Evolutionary conservation across 1,140 invertebrate genomes (phyloP).

Genomic region (Atta colombica): DNA sequence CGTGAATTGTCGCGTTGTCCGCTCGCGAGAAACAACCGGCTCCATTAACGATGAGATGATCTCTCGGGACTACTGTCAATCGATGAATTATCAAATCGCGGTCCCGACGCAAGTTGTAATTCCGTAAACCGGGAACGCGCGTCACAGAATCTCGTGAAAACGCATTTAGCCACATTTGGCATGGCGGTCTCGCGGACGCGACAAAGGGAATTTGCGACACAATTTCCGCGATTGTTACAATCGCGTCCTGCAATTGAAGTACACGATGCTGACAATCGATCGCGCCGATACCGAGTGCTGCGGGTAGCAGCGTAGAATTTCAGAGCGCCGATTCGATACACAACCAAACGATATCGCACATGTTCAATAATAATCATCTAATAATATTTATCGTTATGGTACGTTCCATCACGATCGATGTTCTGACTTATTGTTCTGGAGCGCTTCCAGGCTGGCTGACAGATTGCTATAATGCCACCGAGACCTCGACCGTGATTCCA

Average conservation of each 20-base stretch:
- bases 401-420: conserved; percentile 41
- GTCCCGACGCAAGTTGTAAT: conserved; percentile 38
- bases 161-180: conserved; percentile 28
- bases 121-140: conserved; percentile 42
- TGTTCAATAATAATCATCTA: conserved; percentile 72
- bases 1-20: conserved; percentile 21
- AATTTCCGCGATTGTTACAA: conserved; percentile 64
- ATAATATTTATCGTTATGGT: conserved; percentile 68
- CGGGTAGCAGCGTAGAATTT: conserved; percentile 17
- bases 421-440: conserved; percentile 56
- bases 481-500: conserved; percentile 59
- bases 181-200: conserved; percentile 40
- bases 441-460: conserved; percentile 61
- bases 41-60: conserved; percentile 40
- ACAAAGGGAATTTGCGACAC: conserved; percentile 61
- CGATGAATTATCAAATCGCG: conserved; percentile 46
- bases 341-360: conserved; percentile 25
- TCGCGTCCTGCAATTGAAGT: conserved; percentile 57
- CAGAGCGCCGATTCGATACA: conserved; percentile 28
- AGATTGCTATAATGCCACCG: conserved; percentile 55
- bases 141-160: conserved; percentile 50
- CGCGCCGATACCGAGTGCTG: conserved; percentile 32
- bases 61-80: conserved; percentile 40
- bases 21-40: conserved; percentile 36
- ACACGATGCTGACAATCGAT: conserved; percentile 51